Evolutionary conservation across 2,113 vertebrate species (phyloP), one percentile per base, ranked within the genome.

Genomic region (Greenwoodochromis staneri): DNA sequence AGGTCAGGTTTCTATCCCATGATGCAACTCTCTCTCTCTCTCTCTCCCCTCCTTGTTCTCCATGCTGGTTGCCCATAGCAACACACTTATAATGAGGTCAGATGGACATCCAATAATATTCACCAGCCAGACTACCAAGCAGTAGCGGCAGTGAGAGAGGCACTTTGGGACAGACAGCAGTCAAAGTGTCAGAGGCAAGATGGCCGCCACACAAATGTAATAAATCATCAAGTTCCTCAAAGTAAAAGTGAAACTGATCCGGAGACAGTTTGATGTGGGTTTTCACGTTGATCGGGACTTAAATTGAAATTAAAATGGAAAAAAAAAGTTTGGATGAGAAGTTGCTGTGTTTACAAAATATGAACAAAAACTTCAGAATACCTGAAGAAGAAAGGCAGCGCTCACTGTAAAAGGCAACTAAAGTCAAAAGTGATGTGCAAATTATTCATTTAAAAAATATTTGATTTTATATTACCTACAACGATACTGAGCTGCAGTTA

Each of bases 101-200:
- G 94, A 91, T 91, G 93, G 93, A 90, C 94, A 96, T 96, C 94
- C 96, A 94, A 96, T 96, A 96, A 96, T 96, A 96, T 89, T 94
- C 92, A 87, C 53, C 83, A 90, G 90, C 63, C 82, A 76, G 54
- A 63, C 57, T 86, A 86, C 55, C 38, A 36, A 73, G 83, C 85
- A 76, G 84, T 84, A 47, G 71, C 38, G 8, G 78, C 49, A 2
- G 71, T 19, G 42, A 80, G 80, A 71, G 87, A 91, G 84, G 95
- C 96, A 93, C 93, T 92, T 88, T 90, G 94, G 87, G 88, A 91
- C 85, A 87, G 78, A 80, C 76, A 85, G 66, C 84, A 93, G 83
- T 81, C 91, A 87, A 89, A 88, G 92, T 88, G 93, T 91, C 94
- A 93, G 85, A 91, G 88, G 92, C 92, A 93, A 95, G 92, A 95